phyloP scores from a whole-genome alignment of 2,113 vertebrate genomes.

The Oxyruncus cristatus region DNA sequence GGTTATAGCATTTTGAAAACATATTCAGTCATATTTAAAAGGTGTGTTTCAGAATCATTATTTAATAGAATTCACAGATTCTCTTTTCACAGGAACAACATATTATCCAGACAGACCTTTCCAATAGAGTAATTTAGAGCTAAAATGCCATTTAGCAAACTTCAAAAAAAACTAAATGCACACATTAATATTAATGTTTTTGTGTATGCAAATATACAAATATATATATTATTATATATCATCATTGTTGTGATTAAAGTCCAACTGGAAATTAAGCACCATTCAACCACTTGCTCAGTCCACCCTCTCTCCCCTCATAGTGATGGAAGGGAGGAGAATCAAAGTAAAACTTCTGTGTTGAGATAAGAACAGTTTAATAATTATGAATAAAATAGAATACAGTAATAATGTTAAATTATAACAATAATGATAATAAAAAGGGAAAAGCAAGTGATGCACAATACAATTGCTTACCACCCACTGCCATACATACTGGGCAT shows the following conservation, averaged over 20 bases:
- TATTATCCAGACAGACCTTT: neutral
- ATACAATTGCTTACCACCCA: neutral
- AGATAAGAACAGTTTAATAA: neutral
- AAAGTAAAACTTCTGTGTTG: neutral
- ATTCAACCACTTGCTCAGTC: neutral
- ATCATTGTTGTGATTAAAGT: neutral
- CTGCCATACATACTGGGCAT: neutral
- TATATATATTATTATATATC: neutral
- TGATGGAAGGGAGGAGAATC: neutral
- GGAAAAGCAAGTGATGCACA: neutral
- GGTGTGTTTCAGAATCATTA: neutral
- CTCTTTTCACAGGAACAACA: neutral
- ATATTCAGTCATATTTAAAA: neutral
- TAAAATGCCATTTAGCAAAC: neutral
- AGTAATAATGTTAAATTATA: neutral
- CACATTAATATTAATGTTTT: too few species aligned
- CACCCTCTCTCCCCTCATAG: neutral
- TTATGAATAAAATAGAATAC: neutral
- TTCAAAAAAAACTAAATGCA: neutral
- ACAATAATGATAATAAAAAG: neutral
- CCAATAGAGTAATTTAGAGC: neutral
- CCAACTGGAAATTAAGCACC: neutral
- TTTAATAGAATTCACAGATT: neutral
- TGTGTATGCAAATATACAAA: too few species aligned
- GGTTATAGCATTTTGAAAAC: neutral